Evolutionary conservation across 2,888 invertebrate species (phyloP).

Genomic region (Macropis europaea): DNA sequence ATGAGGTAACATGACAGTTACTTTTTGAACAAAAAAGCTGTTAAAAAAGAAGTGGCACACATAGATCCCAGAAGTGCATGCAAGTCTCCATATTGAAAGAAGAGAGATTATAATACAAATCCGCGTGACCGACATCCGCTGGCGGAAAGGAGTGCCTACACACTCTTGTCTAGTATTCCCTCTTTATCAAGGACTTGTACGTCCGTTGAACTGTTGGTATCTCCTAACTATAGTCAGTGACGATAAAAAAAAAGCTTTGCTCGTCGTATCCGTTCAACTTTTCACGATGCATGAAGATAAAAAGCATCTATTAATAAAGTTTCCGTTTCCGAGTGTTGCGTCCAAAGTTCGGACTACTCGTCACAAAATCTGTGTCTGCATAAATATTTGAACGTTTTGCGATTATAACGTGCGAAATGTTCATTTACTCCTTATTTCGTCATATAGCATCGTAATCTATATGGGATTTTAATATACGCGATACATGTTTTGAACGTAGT

Average conservation of each 20-base stretch:
- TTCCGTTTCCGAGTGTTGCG: slow-evolving; percentile 39
- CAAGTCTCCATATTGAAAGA: slow-evolving; percentile 55
- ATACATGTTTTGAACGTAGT: background rate
- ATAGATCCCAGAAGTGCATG: slow-evolving; percentile 10
- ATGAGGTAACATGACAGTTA: background rate
- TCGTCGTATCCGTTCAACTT: slow-evolving; percentile 27
- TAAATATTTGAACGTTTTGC: background rate
- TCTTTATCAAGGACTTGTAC: slow-evolving; percentile 64
- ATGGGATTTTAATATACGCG: no score
- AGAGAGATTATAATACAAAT: slow-evolving; percentile 73
- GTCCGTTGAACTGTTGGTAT: slow-evolving; percentile 69
- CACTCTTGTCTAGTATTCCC: slow-evolving; percentile 62
- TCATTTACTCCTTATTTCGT: background rate
- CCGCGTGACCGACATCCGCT: slow-evolving; percentile 73
- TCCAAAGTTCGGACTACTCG: slow-evolving; percentile 39
- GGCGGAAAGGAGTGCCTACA: slow-evolving; percentile 61
- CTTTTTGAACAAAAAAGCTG: background rate
- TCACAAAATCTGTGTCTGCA: slow-evolving; percentile 14
- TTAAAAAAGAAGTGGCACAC: slow-evolving; percentile 14
- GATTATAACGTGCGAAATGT: background rate
- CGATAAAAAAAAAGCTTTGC: slow-evolving; percentile 22
- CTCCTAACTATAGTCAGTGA: slow-evolving; percentile 45
- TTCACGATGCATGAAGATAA: slow-evolving; percentile 29
- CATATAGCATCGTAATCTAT: no score
- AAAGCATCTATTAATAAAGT: slow-evolving; percentile 54